A percentile compares a stretch with the other conserved stretches of the same genome.
These are phyloP conservation scores for Rostratula benghalensis DNA, from an alignment of 2,113 vertebrate genomes.

Conservation along the genomic window DNA sequence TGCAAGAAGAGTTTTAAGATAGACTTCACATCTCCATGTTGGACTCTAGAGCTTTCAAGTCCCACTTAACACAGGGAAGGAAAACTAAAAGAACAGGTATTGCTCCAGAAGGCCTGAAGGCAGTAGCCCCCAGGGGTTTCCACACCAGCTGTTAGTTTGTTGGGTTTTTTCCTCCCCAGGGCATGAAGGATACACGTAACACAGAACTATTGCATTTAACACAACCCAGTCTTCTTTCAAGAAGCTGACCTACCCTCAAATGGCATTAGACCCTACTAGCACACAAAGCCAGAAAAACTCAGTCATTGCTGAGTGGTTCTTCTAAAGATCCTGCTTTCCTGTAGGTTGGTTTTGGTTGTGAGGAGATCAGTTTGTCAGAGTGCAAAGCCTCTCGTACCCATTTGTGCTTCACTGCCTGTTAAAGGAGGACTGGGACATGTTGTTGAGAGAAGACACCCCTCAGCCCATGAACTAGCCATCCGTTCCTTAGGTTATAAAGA, in stretches of 20 bases:
- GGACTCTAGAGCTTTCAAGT: neutral
- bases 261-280: neutral
- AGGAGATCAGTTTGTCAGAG: accelerated
- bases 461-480: neutral
- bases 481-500: neutral
- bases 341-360: neutral
- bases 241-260: neutral
- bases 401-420: neutral
- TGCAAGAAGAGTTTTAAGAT: neutral
- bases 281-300: neutral
- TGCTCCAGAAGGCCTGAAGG: neutral
- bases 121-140: neutral
- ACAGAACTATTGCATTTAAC: neutral
- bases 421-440: neutral
- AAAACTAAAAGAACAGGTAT: accelerated
- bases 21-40: neutral
- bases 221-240: neutral
- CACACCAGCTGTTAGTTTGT: neutral
- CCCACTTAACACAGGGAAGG: neutral
- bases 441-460: neutral
- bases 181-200: neutral
- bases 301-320: neutral
- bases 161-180: neutral
- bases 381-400: neutral
- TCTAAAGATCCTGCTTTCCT: neutral